Evolutionary conservation across 1,140 invertebrate species (phyloP).

Genomic region (Drosophila pandora): DNA sequence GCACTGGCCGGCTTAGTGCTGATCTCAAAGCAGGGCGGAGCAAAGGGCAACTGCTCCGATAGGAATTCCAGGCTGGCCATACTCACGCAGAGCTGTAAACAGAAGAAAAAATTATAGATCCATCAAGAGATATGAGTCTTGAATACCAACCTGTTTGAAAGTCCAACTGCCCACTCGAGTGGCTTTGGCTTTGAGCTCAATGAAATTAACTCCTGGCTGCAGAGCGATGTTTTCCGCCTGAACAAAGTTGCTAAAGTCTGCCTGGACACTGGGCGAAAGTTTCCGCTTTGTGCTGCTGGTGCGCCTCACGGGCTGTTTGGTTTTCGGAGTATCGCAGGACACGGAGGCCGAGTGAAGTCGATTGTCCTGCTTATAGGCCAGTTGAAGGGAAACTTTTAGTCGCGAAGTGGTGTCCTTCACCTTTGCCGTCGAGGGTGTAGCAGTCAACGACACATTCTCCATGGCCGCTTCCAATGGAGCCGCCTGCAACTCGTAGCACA

Average conservation of each 20-base stretch:
- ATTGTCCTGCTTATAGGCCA: conserved; percentile 92
- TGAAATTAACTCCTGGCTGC: conserved; percentile 89
- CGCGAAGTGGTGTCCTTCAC: conserved; percentile 50
- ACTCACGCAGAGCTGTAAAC: conserved; percentile 56
- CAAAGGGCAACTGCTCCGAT: conserved; percentile 84
- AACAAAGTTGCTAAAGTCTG: conserved; percentile 88
- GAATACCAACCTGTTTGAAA: conserved; percentile 70
- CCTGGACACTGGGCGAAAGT: conserved; percentile 85
- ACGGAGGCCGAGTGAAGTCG: conserved; percentile 88
- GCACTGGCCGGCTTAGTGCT: conserved; percentile 84
- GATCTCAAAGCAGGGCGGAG: conserved; percentile 83
- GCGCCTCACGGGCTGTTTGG: conserved; percentile 80
- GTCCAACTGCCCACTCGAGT: conserved; percentile 82
- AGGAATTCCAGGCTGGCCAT: conserved; percentile 87
- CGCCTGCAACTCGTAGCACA: conserved; percentile 85
- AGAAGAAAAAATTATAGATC: background rate
- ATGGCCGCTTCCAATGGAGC: conserved; percentile 39
- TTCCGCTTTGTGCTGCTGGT: conserved; percentile 83
- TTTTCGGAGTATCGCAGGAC: conserved; percentile 86
- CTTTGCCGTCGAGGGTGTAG: background rate
- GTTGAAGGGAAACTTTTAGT: conserved; percentile 85
- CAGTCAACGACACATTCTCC: conserved; percentile 37
- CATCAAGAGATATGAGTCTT: no score
- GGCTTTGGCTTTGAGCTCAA: conserved; percentile 87
- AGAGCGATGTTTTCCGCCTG: conserved; percentile 84